Base-by-base conservation (phyloP, 2,888 invertebrate species). In the Podabrus alpinus region DNA sequence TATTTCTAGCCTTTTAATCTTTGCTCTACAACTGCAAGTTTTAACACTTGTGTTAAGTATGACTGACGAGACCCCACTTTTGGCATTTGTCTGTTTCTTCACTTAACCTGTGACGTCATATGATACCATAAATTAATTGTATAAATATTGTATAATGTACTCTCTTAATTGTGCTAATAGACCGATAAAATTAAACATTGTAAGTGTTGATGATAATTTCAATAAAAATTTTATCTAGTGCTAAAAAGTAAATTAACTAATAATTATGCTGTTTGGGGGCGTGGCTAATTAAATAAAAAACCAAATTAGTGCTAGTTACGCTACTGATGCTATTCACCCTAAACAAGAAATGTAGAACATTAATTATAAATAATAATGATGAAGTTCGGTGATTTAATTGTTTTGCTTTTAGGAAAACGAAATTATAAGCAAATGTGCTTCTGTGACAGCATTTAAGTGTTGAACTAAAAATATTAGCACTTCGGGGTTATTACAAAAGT, bases 101-200 rank as follows among this genome's bases (percentile, higher is more conserved):
- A 73, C 73, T 73, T 73, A 73, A 73, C 73, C 73, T 45, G 69
- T 73, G 73, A 73, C 73, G 73, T 73, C 69, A 70, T 60, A 10
- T 69, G 19, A 67, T 66, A 45, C 59, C 45, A 59, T 24, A 68
- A 59, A 72, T 25, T 71, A 69, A 69, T 19, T 45, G 45, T 45
- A n/a, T 45, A 45, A 45, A 45, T 45, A 45, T 45, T 45, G 45
- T 21, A 69, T 45, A 69, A 68, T 29, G 24, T 21, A 24, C 68
- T 29, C 61, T 67, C 67, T 62, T 68, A 72, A 45, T 45, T 45
- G 60, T 15, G 61, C 67, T 71, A 64, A 71, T 71, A 15, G 70
- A 9, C 66, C 15, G 70, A 64, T 64, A 71, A 61, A 69, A 45
- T 45, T 45, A 45, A 45, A 45, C 45, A 45, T 45, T 45, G 21